These are phyloP conservation scores for Holothuria leucospilota DNA, from an alignment of 53 echinoderm and acorn worm genomes.

Conservation along the genomic window DNA sequence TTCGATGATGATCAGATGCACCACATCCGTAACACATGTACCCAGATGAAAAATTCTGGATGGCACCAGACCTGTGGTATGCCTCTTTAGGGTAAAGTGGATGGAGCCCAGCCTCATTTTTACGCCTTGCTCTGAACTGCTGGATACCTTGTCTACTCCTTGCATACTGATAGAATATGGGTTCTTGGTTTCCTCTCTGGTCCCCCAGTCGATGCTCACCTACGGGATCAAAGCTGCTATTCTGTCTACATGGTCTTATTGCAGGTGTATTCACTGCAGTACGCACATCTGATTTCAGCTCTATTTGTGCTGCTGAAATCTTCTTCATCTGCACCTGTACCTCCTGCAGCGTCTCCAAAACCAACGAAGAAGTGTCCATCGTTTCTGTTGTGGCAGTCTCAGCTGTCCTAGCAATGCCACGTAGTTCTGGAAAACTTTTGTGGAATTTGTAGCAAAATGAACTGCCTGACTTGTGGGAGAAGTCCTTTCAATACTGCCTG, in stretches of 20 bases:
- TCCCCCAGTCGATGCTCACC: neutral
- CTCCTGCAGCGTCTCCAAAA: neutral
- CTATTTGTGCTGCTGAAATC: neutral
- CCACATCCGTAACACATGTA: slow-evolving; percentile 17
- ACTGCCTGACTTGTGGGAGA: neutral
- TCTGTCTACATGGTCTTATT: neutral
- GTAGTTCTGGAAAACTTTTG: neutral
- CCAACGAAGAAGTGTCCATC: neutral
- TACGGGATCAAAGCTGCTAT: neutral
- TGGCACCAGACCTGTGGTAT: neutral
- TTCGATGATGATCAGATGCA: neutral
- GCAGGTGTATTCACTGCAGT: neutral
- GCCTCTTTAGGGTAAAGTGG: too few relatives aligned
- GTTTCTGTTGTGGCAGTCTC: neutral
- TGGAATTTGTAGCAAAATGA: slow-evolving; percentile 17
- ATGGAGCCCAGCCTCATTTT: neutral
- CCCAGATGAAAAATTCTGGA: neutral
- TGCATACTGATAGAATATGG: neutral
- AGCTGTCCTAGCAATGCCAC: neutral
- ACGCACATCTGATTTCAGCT: neutral
- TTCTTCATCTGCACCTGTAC: neutral
- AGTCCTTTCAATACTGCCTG: slow-evolving; percentile 23
- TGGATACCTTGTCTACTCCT: too few relatives aligned
- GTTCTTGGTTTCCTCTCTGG: neutral
- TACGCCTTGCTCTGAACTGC: neutral